Conservation (phyloP, 2,888 invertebrate genomes). For the Acanthococcus lagerstroemiae region DNA sequence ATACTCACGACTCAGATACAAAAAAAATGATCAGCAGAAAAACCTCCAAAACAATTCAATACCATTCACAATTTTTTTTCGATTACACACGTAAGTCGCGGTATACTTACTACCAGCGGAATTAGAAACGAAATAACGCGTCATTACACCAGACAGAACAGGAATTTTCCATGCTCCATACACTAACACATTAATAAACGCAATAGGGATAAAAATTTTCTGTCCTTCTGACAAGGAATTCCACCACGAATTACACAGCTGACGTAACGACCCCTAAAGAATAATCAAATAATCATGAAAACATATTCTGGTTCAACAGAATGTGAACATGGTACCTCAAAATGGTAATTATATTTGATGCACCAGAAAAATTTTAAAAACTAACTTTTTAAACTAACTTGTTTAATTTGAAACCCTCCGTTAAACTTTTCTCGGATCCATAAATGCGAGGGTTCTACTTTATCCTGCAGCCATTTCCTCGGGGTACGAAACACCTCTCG, state of each 20-base stretch:
- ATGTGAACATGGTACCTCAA: no score
- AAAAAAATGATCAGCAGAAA: no score
- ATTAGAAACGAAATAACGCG: slow-evolving; percentile 74
- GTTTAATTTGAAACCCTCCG: not conserved
- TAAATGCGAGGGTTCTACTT: not conserved
- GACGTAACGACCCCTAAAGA: slow-evolving; percentile 41
- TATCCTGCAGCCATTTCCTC: slow-evolving; percentile 1
- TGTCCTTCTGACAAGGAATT: slow-evolving; percentile 59
- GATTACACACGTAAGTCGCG: no score
- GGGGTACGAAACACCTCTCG: slow-evolving; percentile 5
- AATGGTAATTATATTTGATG: no score
- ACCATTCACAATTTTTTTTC: no score
- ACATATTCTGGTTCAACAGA: not conserved
- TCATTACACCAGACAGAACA: slow-evolving; percentile 58
- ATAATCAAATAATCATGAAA: slow-evolving; percentile 11
- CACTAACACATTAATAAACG: slow-evolving; percentile 64
- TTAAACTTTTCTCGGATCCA: slow-evolving; percentile 5
- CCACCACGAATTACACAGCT: slow-evolving; percentile 56
- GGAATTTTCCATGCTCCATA: slow-evolving; percentile 75
- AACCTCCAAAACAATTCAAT: no score
- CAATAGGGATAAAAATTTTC: slow-evolving; percentile 68
- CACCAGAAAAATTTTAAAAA: not conserved
- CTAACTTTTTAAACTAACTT: not conserved
- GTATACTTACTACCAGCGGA: slow-evolving; percentile 61
- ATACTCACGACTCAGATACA: no score